These are phyloP conservation scores for Notarius quadriscutis DNA, from an alignment of 2,113 vertebrate genomes.

Conservation along the genomic window DNA sequence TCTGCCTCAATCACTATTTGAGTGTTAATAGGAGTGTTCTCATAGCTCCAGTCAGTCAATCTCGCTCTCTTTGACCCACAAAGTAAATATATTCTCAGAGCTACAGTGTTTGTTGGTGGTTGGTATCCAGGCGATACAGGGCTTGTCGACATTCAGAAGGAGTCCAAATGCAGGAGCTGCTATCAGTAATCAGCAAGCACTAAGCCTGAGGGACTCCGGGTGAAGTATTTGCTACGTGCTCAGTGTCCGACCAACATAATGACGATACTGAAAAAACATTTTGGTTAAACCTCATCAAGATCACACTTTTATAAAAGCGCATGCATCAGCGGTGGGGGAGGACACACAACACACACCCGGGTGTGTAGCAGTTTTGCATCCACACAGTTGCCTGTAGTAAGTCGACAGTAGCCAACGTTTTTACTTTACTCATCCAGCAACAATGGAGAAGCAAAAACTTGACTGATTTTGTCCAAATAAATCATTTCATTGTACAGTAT, in stretches of 20 bases:
- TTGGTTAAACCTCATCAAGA: not conserved
- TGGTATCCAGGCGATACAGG: constrained; percentile 40
- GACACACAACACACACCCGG: not conserved
- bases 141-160: constrained; percentile 31
- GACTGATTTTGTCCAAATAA: not conserved
- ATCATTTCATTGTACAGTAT: not conserved
- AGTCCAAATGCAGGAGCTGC: not conserved
- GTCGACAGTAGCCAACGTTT: not conserved
- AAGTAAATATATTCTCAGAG: constrained; percentile 22
- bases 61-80: constrained; percentile 5
- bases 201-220: not conserved
- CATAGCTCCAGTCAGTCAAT: constrained; percentile 8
- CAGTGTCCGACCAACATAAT: constrained; percentile 20
- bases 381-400: not conserved
- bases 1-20: not conserved
- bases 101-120: constrained; percentile 34
- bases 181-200: not conserved
- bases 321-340: too few relatives aligned
- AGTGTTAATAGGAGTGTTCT: constrained; percentile 1
- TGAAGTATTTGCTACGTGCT: not conserved
- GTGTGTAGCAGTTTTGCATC: not conserved
- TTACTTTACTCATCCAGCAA: not conserved
- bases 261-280: not conserved
- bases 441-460: not conserved
- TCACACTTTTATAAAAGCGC: not conserved